These are phyloP conservation scores for Atractosteus spatula DNA, from an alignment of 2,113 vertebrate genomes.

Conservation along the genomic window DNA sequence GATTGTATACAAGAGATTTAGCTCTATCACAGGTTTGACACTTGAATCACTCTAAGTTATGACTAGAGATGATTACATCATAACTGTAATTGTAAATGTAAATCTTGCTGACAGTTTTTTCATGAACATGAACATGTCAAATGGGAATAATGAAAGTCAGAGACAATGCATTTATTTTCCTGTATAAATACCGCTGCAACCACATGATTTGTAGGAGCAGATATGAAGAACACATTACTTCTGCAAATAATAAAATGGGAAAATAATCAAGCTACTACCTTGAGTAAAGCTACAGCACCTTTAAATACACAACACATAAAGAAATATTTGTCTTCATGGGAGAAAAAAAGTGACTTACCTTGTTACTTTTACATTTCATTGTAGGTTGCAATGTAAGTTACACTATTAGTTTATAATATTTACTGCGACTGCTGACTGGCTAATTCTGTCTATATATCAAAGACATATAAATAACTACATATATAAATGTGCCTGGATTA, in stretches of 20 bases:
- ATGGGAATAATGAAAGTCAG: conserved; percentile 1
- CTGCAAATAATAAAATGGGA: neutral
- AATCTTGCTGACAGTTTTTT: conserved; percentile 50
- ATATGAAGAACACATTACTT: neutral
- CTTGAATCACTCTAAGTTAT: conserved; percentile 53
- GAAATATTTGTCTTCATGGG: conserved; percentile 28
- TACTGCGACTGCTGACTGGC: neutral
- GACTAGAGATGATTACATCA: conserved; percentile 62
- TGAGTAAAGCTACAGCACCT: conserved; percentile 27
- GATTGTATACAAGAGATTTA: neutral
- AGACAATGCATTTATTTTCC: conserved; percentile 51
- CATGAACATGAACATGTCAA: conserved; percentile 51
- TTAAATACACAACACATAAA: conserved; percentile 46
- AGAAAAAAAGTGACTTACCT: conserved; percentile 20
- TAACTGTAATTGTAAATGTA: conserved; percentile 63
- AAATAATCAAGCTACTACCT: conserved; percentile 46
- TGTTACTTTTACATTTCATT: conserved; percentile 24
- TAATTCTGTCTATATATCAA: neutral
- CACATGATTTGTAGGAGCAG: neutral
- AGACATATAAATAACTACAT: neutral
- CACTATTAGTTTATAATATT: conserved; percentile 5
- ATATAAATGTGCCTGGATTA: neutral
- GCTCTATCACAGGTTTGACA: neutral
- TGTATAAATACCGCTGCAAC: conserved; percentile 43
- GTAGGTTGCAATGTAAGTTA: neutral